Conservation (phyloP, 2,888 invertebrate species). For the Plebejus melissa region DNA sequence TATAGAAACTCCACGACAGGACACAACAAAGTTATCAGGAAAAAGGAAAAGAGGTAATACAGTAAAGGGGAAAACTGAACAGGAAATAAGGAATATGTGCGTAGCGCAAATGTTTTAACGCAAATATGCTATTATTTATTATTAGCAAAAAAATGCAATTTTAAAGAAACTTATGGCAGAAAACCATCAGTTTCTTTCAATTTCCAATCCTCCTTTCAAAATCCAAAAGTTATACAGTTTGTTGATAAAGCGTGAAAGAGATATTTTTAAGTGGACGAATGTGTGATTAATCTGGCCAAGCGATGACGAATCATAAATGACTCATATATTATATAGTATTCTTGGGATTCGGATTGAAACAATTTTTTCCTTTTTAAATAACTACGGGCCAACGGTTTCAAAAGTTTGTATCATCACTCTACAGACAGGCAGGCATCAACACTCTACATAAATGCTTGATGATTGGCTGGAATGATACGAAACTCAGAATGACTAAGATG, state of each 20-base stretch:
- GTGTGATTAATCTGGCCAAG: conserved; percentile 23
- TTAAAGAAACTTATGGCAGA: not conserved
- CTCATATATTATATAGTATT: not conserved
- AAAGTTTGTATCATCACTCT: not conserved
- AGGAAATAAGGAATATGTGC: not conserved
- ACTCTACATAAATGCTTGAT: not conserved
- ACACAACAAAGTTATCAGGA: not conserved
- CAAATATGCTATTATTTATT: not conserved
- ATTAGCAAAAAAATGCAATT: not conserved
- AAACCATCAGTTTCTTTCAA: not conserved
- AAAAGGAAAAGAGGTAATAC: not conserved
- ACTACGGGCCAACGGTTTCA: not conserved
- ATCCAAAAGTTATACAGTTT: not conserved
- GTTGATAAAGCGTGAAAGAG: conserved; percentile 14
- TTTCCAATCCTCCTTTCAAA: no score
- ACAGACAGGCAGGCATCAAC: not conserved
- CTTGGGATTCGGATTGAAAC: not conserved
- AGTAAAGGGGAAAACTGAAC: not conserved
- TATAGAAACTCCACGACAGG: not conserved
- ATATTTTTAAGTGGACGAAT: conserved; percentile 24
- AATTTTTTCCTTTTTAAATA: conserved; percentile 1
- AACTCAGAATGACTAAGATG: no score
- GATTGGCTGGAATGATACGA: not conserved
- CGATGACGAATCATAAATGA: conserved; percentile 20
- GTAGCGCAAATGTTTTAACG: not conserved